A percentile compares a stretch with the other conserved stretches of the same genome.
Conservation (phyloP, 2,888 invertebrate species). For the Drosophila niveifrons region DNA sequence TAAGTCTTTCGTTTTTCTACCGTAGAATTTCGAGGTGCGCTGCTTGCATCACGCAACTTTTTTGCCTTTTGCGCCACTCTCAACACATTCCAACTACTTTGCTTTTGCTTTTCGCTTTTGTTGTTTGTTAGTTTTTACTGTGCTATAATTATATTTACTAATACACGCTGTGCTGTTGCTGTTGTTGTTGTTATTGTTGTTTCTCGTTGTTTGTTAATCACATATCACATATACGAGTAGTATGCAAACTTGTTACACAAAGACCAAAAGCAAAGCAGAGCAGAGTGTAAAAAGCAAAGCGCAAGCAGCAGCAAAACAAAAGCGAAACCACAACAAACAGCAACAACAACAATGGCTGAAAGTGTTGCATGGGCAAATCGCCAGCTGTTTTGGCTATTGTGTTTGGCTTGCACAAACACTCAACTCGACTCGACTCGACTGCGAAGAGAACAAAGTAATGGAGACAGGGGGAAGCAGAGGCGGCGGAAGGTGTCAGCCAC, state of each 20-base stretch:
- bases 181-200: conserved; percentile 25
- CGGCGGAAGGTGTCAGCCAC: conserved; percentile 5
- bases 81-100: conserved; percentile 47
- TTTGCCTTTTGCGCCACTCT: conserved; percentile 36
- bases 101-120: not conserved
- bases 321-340: conserved; percentile 35
- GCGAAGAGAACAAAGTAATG: not conserved
- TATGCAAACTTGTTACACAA: conserved; percentile 79
- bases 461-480: conserved; percentile 2
- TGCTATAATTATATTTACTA: conserved; percentile 77
- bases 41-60: conserved; percentile 36
- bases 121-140: conserved; percentile 13
- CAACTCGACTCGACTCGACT: conserved; percentile 33
- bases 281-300: conserved; percentile 28
- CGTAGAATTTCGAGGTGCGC: conserved; percentile 31
- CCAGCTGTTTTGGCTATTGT: conserved; percentile 71
- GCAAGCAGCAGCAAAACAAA: conserved; percentile 46
- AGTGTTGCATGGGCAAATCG: conserved; percentile 65
- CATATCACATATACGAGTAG: conserved; percentile 65
- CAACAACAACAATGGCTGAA: conserved; percentile 36
- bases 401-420: conserved; percentile 63
- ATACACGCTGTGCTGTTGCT: conserved; percentile 53
- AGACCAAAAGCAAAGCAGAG: conserved; percentile 52
- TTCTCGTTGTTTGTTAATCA: conserved; percentile 65
- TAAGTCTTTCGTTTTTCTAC: conserved; percentile 52